These are phyloP conservation scores for Meloidogyne hapla DNA, from an alignment of 1,140 invertebrate species.

Conservation along the genomic window DNA sequence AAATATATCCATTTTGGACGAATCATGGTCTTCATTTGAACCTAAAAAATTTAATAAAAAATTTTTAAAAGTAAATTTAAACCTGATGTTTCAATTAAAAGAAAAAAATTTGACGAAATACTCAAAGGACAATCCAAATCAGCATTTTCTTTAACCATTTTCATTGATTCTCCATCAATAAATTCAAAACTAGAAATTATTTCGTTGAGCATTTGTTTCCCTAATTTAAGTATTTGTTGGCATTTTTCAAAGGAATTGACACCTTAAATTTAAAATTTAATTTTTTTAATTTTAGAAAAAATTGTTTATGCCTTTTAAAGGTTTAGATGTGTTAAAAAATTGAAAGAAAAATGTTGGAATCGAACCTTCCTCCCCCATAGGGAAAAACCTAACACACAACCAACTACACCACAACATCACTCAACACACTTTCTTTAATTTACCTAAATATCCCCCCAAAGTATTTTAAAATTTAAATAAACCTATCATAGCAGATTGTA, in stretches of 20 bases:
- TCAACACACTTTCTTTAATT: too few species aligned
- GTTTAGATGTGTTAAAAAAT: background rate
- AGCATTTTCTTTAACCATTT: slow-evolving; percentile 39
- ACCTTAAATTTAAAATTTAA: too few species aligned
- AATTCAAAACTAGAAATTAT: slow-evolving; percentile 52
- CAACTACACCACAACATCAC: background rate
- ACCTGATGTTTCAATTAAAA: slow-evolving; percentile 50
- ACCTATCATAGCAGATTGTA: slow-evolving; percentile 41
- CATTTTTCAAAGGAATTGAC: slow-evolving; percentile 44
- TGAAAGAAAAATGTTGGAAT: background rate
- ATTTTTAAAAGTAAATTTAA: background rate
- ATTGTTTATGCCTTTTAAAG: too few species aligned
- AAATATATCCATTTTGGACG: slow-evolving; percentile 80
- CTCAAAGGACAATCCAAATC: slow-evolving; percentile 18
- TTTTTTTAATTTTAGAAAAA: background rate
- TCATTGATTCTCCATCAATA: slow-evolving; percentile 40
- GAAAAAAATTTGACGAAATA: slow-evolving; percentile 27
- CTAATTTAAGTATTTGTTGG: slow-evolving; percentile 28
- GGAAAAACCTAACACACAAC: background rate
- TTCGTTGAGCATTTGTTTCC: slow-evolving; percentile 44
- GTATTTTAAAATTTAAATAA: background rate
- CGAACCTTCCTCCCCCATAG: background rate
- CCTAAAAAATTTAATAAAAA: slow-evolving; percentile 21
- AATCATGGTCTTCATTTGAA: slow-evolving; percentile 78
- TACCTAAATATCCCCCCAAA: background rate